Evolutionary conservation across 2,888 invertebrate genomes (phyloP).

Genomic region (Dasypolia templi): DNA sequence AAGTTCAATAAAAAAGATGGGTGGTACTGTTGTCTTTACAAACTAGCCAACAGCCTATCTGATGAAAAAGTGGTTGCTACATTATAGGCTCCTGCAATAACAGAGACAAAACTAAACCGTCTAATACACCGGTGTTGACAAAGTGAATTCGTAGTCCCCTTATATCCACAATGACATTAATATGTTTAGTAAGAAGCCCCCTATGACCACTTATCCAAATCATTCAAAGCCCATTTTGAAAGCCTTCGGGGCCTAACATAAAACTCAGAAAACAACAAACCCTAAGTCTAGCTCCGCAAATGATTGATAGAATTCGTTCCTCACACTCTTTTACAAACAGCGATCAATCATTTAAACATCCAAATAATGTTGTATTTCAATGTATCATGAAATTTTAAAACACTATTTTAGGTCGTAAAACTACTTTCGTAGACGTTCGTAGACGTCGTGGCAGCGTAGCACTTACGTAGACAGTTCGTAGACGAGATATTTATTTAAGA

Average conservation of each 20-base stretch:
- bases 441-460: conserved; percentile 44
- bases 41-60: neutral
- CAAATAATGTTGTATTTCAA: conserved; percentile 41
- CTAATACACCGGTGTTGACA: no score
- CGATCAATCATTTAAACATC: conserved; percentile 49
- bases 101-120: no score
- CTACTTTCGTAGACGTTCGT: conserved; percentile 28
- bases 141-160: no score
- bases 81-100: no score
- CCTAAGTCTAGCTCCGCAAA: neutral
- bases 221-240: neutral
- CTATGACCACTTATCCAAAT: neutral
- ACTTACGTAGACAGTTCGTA: conserved; percentile 22
- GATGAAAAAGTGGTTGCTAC: neutral
- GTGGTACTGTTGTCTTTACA: no score
- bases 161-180: no score
- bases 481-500: conserved; percentile 40
- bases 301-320: conserved; percentile 41
- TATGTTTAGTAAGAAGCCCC: neutral
- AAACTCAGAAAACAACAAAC: conserved; percentile 4
- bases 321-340: conserved; percentile 24
- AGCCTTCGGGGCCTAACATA: neutral
- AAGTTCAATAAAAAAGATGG: no score
- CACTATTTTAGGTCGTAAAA: neutral
- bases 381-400: neutral